Conservation (phyloP, 2,113 vertebrate species). For the Abramis brama region DNA sequence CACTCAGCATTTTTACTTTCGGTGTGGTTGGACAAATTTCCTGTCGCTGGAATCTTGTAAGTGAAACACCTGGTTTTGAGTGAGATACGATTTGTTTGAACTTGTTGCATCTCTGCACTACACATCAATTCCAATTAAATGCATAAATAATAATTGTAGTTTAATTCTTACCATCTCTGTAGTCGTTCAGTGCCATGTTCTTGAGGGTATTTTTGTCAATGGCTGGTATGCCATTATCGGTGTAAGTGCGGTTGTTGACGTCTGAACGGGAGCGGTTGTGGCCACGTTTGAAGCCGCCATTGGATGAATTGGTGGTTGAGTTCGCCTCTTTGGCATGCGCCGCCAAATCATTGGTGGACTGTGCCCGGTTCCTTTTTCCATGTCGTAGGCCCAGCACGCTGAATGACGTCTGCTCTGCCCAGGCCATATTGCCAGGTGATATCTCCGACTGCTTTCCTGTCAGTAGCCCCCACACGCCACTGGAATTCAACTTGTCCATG, state of each 20-base stretch:
- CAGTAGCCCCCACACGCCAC: constrained; percentile 85
- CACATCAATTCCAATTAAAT: not conserved
- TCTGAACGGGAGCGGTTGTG: constrained; percentile 91
- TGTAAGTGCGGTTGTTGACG: constrained; percentile 73
- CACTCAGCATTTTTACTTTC: not conserved
- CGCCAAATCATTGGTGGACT: constrained; percentile 91
- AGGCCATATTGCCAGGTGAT: constrained; percentile 79
- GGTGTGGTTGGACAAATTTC: too few relatives aligned
- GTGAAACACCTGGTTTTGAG: not conserved
- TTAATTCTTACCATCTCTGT: constrained; percentile 82
- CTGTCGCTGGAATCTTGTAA: not conserved
- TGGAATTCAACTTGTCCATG: constrained; percentile 73
- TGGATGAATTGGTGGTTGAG: constrained; percentile 60
- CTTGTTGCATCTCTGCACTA: not conserved
- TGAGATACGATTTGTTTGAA: not conserved
- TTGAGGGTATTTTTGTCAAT: constrained; percentile 78
- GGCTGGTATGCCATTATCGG: constrained; percentile 74
- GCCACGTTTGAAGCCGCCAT: constrained; percentile 84
- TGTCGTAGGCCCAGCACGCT: constrained; percentile 83
- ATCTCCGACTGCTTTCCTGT: constrained; percentile 80
- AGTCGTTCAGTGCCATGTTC: constrained; percentile 80
- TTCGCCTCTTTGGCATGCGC: constrained; percentile 80
- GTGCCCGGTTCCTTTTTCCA: constrained; percentile 85
- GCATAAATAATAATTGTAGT: not conserved
- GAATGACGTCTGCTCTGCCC: constrained; percentile 82